phyloP scores from a whole-genome alignment of 2,888 invertebrate genomes.

The Cantharis flavilabris region DNA sequence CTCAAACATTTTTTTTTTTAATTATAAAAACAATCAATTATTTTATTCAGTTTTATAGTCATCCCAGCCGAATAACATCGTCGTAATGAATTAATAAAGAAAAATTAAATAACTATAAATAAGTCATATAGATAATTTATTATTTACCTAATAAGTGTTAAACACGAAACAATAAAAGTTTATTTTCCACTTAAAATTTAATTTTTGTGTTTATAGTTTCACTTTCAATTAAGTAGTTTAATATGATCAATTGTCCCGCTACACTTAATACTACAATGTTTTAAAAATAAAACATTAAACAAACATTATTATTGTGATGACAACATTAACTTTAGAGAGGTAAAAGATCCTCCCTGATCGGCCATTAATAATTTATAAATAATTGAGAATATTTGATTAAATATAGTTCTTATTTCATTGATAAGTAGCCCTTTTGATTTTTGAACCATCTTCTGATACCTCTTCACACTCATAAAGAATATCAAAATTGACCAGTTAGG shows the following conservation, averaged over 20 bases:
- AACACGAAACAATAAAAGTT: neutral
- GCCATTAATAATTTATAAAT: too few relatives aligned
- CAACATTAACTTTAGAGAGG: too few relatives aligned
- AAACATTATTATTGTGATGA: neutral
- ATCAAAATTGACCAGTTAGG: too few relatives aligned
- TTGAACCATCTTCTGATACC: too few relatives aligned
- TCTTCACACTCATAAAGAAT: too few relatives aligned
- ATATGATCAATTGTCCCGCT: neutral
- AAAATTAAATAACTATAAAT: neutral
- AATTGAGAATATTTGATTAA: too few relatives aligned
- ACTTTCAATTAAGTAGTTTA: neutral
- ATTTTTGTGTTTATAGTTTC: neutral
- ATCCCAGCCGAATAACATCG: neutral
- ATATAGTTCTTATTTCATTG: too few relatives aligned
- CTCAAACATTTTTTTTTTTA: neutral
- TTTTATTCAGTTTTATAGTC: neutral
- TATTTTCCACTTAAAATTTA: neutral
- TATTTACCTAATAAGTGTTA: neutral
- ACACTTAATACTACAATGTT: neutral
- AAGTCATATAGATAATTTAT: neutral
- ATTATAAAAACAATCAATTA: neutral
- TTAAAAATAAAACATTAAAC: neutral
- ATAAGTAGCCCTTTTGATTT: too few relatives aligned
- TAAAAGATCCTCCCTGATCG: too few relatives aligned
- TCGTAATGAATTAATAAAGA: neutral